Evolutionary conservation across 2,113 vertebrate species (phyloP), one percentile per base, ranked within the genome.

Genomic region (Silurus meridionalis): DNA sequence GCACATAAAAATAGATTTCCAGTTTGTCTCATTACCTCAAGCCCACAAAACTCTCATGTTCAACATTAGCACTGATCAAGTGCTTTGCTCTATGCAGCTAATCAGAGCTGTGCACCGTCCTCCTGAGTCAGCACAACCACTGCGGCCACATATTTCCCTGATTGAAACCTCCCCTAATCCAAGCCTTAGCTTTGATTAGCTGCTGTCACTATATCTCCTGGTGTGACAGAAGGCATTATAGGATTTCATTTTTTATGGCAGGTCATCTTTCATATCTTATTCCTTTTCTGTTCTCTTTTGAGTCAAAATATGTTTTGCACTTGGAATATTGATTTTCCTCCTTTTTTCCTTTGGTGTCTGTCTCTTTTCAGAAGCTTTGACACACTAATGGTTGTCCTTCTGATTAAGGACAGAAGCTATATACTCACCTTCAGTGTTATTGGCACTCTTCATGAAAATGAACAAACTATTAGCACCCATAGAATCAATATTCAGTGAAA

Each of bases 191-290:
- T 94, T 95, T 95, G 94, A 95, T 95, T 94, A 94, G 92, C 89
- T 81, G 89, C 87, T 93, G 93, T 93, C 93, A 93, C 94, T 92
- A 92, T 93, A 94, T 90, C 91, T 86, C 80, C 87, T 57, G 91
- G 92, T 91, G 92, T 94, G 93, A 95, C 92, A 93, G 92, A 94
- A 93, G 93, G 91, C 92, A 94, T 94, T 95, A 94, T 93, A 91
- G 94, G 92, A 94, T 94, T 94, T 94, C 92, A 91, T 91, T 94
- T 55, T 94, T 93, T 92, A 91, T 93, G 92, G 92, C 93, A 93
- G 94, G 93, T 94, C 93, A 94, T 95, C 93, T 93, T 92, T 95
- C 94, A 94, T 94, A 94, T 95, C 91, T 93, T 93, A 94, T 95
- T 94, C 94, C 91, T 93, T 92, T 93, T 92, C 90, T 92, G 92